Evolutionary conservation across 1,140 invertebrate genomes (phyloP), one percentile per base, ranked within the genome.

Genomic region (Trachelipus rathkii): DNA sequence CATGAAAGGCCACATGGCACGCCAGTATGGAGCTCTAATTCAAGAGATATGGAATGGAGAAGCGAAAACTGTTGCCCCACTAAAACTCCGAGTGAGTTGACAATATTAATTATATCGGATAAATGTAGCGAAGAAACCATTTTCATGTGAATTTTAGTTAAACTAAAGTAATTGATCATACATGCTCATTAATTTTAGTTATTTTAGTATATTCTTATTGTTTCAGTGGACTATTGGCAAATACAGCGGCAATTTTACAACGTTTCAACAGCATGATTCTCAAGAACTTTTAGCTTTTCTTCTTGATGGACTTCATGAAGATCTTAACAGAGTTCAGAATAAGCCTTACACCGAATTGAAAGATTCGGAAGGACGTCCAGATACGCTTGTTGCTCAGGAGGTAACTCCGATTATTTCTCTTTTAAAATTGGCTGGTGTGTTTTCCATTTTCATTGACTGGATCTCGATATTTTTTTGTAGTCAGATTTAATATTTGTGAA

Each of bases 211-310:
- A 77, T 78, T n/a, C n/a, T n/a, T n/a, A n/a, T 72, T 71, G 74
- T 83, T 85, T 45, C 82, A 89, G 89, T 92, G 90, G 87, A 93
- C 92, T 74, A 93, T 95, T 73, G 90, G 91, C 23, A 93, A 93
- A 82, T 91, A 93, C 86, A 92, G 92, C 60, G 92, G 92, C 44
- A 87, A 90, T 77, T 92, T 96, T 82, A 92, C 91, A 77, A 92
- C 92, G 78, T 93, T 93, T 81, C 92, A 93, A 24, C 94, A 95
- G 85, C 94, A 96, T 85, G 94, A 96, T 87, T 92, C 93, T 24
- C 93, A 93, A 85, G 94, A 96, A 86, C 85, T 96, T 75, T 87
- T 96, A 8, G 93, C 93, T 44, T 95, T 95, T 89, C 86, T 96
- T 66, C 85, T 96, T 78, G 93, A 96, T 87, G 91, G 93, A 33